Percentiles rank a stretch among this genome's conserved stretches.
phyloP scores from a whole-genome alignment of 2,113 vertebrate species.

The Laterallus jamaicensis region DNA sequence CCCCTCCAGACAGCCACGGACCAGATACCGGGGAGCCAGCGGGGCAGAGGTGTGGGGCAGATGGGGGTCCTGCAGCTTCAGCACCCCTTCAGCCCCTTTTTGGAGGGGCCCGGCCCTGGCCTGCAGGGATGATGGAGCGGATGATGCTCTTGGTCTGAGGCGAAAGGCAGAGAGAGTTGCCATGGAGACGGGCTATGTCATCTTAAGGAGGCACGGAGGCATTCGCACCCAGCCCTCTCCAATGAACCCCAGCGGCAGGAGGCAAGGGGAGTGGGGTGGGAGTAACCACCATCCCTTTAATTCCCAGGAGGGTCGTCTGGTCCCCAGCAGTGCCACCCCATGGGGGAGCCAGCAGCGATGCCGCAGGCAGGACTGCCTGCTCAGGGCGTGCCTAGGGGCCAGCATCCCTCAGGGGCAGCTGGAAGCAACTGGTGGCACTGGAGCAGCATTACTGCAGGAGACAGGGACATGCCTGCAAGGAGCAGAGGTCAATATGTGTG shows the following conservation, averaged over 20 bases:
- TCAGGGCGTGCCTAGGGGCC: background rate
- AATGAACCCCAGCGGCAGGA: background rate
- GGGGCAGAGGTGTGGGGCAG: background rate
- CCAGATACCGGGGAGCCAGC: background rate
- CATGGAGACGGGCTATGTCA: slow-evolving; percentile 65
- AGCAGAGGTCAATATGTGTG: background rate
- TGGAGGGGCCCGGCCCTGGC: background rate
- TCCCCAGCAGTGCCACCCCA: background rate
- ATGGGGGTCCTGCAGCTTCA: fast-evolving
- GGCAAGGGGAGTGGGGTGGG: fast-evolving
- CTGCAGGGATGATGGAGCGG: slow-evolving; percentile 54
- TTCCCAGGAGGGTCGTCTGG: background rate
- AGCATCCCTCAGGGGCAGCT: background rate
- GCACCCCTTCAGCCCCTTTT: background rate
- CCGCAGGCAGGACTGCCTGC: background rate
- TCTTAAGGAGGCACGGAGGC: slow-evolving; percentile 49
- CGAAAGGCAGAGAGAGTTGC: slow-evolving; percentile 66
- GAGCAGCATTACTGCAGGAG: background rate
- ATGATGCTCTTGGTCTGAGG: slow-evolving; percentile 66
- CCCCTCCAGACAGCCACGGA: fast-evolving
- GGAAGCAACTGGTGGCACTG: background rate
- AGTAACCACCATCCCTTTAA: background rate
- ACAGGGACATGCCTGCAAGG: background rate
- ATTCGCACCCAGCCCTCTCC: background rate
- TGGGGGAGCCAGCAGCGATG: fast-evolving